Evolutionary conservation across 64 coral and sea anemone genomes (phyloP), one percentile per base, ranked within the genome.

Genomic region (Acropora yongei): DNA sequence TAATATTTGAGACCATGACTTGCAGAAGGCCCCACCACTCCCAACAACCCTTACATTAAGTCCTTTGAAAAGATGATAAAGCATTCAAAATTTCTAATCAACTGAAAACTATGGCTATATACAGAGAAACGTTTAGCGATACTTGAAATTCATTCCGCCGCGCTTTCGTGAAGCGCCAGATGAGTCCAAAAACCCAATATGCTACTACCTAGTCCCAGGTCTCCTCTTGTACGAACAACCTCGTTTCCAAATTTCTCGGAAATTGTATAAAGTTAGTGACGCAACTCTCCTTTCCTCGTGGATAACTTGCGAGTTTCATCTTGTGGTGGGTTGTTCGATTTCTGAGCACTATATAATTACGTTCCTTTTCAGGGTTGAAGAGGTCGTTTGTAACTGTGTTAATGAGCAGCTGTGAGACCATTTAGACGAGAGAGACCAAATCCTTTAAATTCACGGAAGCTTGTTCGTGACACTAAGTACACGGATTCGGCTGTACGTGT

Each of bases 221-320:
- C 8, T 66, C 40, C 40, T 57, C 53, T 20, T 11, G 43, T 13
- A 10, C 11, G 3, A 13, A 63, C 60, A 13, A 63, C 6, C 60
- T 63, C 60, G 60, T 63, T 63, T 63, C 13, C 60, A 63, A 11
- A 13, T 12, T 63, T 63, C 60, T 63, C 60, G 6, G 30, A 14
- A 7, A 63, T 67, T 84, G 16, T 44, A 84, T 66, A 12, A 76
- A 78, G 42, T 20, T 10, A 20, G 82, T 84, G 82, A 69, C 82
- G 61, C 82, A 68, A 83, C 57, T 61, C 18, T 1, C 46, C 44
- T 44, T 4, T n/a, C 80, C 80, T 55, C 80, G 41, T 66, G 57
- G 80, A 17, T 6, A 7, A 66, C 44, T 45, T 19, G 42, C 20
- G 44, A 66, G 17, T 7, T 13, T 76, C 20, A 12, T 12, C 12